Percentiles rank a stretch among this genome's conserved stretches.
Evolutionary conservation across 2,888 invertebrate species (phyloP).

Genomic region (Heterodera filipjevi): DNA sequence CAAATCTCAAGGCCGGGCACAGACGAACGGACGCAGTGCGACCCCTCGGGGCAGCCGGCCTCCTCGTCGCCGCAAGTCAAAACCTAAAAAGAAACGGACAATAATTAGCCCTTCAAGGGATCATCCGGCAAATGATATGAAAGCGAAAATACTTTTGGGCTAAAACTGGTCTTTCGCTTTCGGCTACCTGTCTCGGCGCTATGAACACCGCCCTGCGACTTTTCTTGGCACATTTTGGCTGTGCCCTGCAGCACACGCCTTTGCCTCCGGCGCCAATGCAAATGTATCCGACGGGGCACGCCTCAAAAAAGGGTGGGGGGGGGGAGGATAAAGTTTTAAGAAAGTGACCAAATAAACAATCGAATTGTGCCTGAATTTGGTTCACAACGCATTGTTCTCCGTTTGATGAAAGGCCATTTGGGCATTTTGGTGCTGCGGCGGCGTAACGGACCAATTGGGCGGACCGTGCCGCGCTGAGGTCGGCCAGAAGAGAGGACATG

Average conservation of each 20-base stretch:
- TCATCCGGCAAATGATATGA: neutral
- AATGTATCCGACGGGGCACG: slow-evolving; percentile 48
- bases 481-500: slow-evolving; percentile 35
- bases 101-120: neutral
- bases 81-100: slow-evolving; percentile 30
- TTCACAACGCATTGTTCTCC: slow-evolving; percentile 58
- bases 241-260: slow-evolving; percentile 48
- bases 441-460: slow-evolving; percentile 25
- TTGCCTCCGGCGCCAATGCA: slow-evolving; percentile 42
- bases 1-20: slow-evolving; percentile 48
- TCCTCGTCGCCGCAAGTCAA: slow-evolving; percentile 47
- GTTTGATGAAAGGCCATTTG: slow-evolving; percentile 51
- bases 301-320: slow-evolving; percentile 35
- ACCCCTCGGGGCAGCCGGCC: slow-evolving; percentile 46
- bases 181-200: slow-evolving; percentile 41
- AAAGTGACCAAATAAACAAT: neutral
- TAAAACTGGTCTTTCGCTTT: neutral
- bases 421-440: slow-evolving; percentile 52
- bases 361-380: slow-evolving; percentile 38
- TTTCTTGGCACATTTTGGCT: slow-evolving; percentile 40
- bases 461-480: slow-evolving; percentile 13
- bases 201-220: slow-evolving; percentile 43
- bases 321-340: neutral
- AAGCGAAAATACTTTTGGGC: neutral
- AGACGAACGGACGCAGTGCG: slow-evolving; percentile 43